Conservation (phyloP, 1,140 invertebrate species). For the Dryas iulia region DNA sequence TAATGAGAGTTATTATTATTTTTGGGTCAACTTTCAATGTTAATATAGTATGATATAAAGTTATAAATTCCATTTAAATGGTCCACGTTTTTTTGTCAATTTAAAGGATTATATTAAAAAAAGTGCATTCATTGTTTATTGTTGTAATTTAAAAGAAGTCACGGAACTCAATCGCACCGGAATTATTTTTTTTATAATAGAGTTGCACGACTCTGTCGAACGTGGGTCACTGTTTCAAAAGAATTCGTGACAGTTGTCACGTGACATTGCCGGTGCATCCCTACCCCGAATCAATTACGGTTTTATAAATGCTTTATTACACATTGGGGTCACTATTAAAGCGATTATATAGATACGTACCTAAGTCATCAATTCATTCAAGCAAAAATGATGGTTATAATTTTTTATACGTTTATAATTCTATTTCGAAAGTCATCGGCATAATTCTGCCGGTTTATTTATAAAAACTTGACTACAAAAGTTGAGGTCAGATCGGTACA, state of each 20-base stretch:
- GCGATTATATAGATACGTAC: constrained; percentile 17
- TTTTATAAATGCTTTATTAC: constrained; percentile 39
- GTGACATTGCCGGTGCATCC: constrained; percentile 31
- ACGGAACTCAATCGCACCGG: constrained; percentile 24
- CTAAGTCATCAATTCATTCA: background rate
- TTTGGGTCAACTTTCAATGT: no score
- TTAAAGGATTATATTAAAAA: no score
- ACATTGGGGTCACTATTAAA: constrained; percentile 34
- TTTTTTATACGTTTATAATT: background rate
- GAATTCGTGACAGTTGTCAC: constrained; percentile 50
- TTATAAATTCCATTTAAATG: no score
- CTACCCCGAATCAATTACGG: constrained; percentile 36
- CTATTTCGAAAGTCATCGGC: background rate
- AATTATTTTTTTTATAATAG: constrained; percentile 28
- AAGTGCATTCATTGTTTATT: background rate
- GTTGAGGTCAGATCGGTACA: constrained; percentile 14
- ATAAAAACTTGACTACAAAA: constrained; percentile 12
- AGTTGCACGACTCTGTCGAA: constrained; percentile 40
- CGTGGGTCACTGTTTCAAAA: constrained; percentile 43
- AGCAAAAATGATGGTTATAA: background rate
- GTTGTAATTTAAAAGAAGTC: constrained; percentile 10
- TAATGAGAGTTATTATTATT: no score
- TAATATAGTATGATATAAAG: no score
- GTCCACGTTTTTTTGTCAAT: no score
- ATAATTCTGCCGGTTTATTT: background rate